Percentiles rank a stretch among this genome's conserved stretches.
These are phyloP conservation scores for Chelonus insularis DNA, from an alignment of 1,140 invertebrate species.

Conservation along the genomic window DNA sequence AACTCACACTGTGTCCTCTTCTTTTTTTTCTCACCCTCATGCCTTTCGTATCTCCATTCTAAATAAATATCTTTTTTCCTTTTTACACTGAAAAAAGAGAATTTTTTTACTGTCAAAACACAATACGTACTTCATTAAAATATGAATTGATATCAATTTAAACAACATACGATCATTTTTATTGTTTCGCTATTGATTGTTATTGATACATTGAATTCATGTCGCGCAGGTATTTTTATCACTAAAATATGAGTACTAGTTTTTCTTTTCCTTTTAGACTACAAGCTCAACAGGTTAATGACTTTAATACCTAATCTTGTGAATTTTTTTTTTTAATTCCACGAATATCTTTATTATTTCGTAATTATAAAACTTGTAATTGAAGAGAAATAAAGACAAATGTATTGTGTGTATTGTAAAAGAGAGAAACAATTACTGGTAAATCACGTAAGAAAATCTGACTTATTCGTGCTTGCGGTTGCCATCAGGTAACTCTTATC, in stretches of 20 bases:
- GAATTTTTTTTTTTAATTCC: neutral
- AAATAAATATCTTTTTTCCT: neutral
- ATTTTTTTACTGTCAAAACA: neutral
- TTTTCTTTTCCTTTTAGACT: no score
- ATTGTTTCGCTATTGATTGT: neutral
- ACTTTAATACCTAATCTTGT: no score
- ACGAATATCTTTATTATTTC: conserved; percentile 7
- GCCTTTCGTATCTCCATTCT: neutral
- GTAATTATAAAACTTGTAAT: conserved; percentile 19
- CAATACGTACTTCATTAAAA: neutral
- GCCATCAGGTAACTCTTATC: conserved; percentile 40
- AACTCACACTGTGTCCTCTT: neutral
- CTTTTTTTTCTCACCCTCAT: neutral
- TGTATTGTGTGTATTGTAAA: neutral
- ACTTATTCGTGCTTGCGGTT: conserved; percentile 24
- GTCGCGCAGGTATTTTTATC: no score
- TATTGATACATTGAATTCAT: neutral
- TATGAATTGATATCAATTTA: neutral
- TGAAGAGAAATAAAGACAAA: neutral
- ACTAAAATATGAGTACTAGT: no score
- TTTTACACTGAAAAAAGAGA: no score
- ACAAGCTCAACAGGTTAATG: no score
- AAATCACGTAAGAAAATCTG: conserved; percentile 16
- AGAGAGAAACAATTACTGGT: neutral
- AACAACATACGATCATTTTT: neutral